Percentiles rank a stretch among this genome's conserved stretches.
These are phyloP conservation scores for Scomberomorus guttatus DNA, from an alignment of 2,797 vertebrate species.

Conservation along the genomic window DNA sequence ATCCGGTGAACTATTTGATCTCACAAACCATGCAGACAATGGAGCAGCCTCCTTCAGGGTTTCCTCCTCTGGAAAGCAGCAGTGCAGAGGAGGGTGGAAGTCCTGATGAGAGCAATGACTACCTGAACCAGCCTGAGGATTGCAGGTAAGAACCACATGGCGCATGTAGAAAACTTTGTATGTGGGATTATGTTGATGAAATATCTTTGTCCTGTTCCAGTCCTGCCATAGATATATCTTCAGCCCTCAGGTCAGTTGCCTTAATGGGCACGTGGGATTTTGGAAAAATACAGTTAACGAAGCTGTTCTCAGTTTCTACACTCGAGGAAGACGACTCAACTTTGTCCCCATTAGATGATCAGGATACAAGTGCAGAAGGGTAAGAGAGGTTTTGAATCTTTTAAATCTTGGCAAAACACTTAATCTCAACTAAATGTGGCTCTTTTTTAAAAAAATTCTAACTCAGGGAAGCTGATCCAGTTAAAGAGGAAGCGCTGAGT, in stretches of 20 bases:
- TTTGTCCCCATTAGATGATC: constrained; percentile 7
- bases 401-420: neutral
- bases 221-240: constrained; percentile 57
- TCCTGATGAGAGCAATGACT: neutral
- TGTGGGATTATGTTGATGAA: neutral
- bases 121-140: constrained; percentile 11
- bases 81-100: neutral
- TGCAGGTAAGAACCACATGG: constrained; percentile 51
- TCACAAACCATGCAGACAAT: neutral
- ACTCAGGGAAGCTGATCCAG: constrained; percentile 49
- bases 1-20: constrained; percentile 3
- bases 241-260: constrained; percentile 68
- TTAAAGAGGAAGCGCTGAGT: constrained; percentile 46
- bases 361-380: constrained; percentile 40
- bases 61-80: constrained; percentile 4
- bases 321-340: constrained; percentile 6
- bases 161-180: neutral
- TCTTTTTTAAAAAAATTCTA: neutral
- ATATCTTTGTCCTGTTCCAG: constrained; percentile 40
- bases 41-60: neutral
- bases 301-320: constrained; percentile 34
- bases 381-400: constrained; percentile 39
- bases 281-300: constrained; percentile 18
- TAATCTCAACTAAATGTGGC: neutral
- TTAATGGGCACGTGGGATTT: constrained; percentile 42